Conservation (phyloP, 2,797 vertebrate species). For the Gallirallus australis region DNA sequence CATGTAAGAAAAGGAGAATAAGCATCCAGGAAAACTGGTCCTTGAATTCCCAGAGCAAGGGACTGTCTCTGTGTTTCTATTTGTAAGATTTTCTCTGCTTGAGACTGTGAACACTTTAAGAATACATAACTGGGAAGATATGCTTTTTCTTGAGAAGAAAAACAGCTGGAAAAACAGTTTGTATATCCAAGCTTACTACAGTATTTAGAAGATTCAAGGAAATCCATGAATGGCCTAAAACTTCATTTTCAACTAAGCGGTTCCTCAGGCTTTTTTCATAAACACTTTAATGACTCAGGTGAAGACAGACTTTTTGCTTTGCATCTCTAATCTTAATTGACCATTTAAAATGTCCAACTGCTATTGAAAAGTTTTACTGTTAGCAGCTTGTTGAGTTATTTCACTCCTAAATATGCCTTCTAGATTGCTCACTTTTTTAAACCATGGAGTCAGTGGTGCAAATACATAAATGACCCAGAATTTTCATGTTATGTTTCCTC, state of each 20-base stretch:
- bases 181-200: background rate
- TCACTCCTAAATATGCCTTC: background rate
- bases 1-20: rapidly evolving
- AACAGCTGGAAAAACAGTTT: background rate
- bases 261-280: background rate
- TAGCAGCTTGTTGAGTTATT: background rate
- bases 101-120: rapidly evolving
- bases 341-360: background rate
- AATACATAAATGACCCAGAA: background rate
- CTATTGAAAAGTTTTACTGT: background rate
- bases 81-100: background rate
- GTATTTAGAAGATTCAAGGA: background rate
- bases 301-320: too few relatives aligned
- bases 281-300: background rate
- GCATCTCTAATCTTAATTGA: too few relatives aligned
- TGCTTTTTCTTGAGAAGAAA: background rate
- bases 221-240: rapidly evolving
- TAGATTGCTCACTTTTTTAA: background rate
- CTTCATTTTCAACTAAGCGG: background rate
- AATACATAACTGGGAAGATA: background rate
- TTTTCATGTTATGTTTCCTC: background rate
- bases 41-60: background rate
- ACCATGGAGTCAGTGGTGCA: rapidly evolving
- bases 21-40: background rate
- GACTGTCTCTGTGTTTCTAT: background rate